Evolutionary conservation across 2,888 invertebrate genomes (phyloP).

Genomic region (Cyclophora punctaria): DNA sequence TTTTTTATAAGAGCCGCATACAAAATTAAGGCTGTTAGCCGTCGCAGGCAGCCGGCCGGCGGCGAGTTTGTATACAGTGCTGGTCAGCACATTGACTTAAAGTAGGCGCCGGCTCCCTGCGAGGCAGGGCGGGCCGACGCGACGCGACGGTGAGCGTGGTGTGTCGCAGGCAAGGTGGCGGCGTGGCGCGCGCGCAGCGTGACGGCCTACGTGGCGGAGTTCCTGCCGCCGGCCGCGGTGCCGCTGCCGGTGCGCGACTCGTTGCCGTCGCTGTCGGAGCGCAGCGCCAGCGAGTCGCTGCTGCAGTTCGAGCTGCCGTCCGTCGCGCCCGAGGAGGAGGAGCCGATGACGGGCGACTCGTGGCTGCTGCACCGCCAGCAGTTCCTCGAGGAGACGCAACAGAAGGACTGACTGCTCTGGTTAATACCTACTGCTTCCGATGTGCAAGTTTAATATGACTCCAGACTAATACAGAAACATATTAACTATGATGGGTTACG

Average conservation of each 20-base stretch:
- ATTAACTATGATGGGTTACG: no score
- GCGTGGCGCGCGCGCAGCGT: slow-evolving; percentile 82
- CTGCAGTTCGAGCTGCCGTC: slow-evolving; percentile 57
- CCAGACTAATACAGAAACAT: no score
- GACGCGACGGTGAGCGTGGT: no score
- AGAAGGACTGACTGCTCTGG: slow-evolving; percentile 21
- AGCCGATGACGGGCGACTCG: slow-evolving; percentile 34
- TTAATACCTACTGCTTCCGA: no score
- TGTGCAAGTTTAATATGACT: no score
- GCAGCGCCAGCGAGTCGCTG: slow-evolving; percentile 50
- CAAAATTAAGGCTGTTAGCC: no score
- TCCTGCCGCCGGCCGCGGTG: slow-evolving; percentile 81
- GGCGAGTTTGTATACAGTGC: no score
- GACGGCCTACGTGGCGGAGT: slow-evolving; percentile 79
- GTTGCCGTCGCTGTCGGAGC: slow-evolving; percentile 64
- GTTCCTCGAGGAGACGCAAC: slow-evolving; percentile 56
- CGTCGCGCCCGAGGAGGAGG: slow-evolving; percentile 50
- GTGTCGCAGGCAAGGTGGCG: slow-evolving; percentile 57
- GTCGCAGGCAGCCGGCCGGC: no score
- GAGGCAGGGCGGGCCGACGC: no score
- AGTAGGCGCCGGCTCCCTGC: no score
- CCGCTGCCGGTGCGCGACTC: slow-evolving; percentile 80
- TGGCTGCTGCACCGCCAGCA: slow-evolving; percentile 61
- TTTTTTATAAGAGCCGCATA: no score
- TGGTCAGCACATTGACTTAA: no score